Evolutionary conservation across 2,888 invertebrate species (phyloP), one percentile per base, ranked within the genome.

Genomic region (Apotomis turbidana): DNA sequence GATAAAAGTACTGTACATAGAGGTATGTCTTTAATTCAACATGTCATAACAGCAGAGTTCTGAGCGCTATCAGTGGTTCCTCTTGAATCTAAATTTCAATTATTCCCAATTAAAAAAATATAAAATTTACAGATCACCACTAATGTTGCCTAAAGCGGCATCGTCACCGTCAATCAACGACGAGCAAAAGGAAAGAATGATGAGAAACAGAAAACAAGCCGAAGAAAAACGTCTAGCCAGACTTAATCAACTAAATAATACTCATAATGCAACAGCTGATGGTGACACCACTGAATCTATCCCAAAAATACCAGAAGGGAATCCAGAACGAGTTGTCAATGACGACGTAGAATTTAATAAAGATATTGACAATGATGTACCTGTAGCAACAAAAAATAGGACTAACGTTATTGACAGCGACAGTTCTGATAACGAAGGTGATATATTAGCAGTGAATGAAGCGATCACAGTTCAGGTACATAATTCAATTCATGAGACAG

Each of bases 101-200:
- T 15, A 15, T 6, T 41, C 5, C 6, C 41, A 41, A 3, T 41
- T 41, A 41, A 41, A 41, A 41, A 6, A 41, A 6, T 0, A 41
- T 6, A 41, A 6, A 5, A 27, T 74, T 87, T 85, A n/a, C 81
- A 93, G 92, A 72, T 79, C 87, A 58, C 79, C 79, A 12, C 69
- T 85, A 12, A 78, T 79, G 58, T 84, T 87, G 81, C 89, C 89
- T 2, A 92, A 90, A 85, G 88, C 85, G 3, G 86, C 87, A n/a
- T 90, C 91, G n/a, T 93, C 92, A 0, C 91, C 91, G 0, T 92
- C 92, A 5, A 92, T 93, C 59, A 93, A 85, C 52, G 94, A 95
- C 0, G 97, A 96, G 75, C 95, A 96, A 80, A 93, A 94, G 77
- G 95, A 96, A 67, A 94, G 95, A 80, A 95, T 97, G 87, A 94